Conservation (phyloP, 2,888 invertebrate genomes). For the Megaustenia siamemsis region DNA sequence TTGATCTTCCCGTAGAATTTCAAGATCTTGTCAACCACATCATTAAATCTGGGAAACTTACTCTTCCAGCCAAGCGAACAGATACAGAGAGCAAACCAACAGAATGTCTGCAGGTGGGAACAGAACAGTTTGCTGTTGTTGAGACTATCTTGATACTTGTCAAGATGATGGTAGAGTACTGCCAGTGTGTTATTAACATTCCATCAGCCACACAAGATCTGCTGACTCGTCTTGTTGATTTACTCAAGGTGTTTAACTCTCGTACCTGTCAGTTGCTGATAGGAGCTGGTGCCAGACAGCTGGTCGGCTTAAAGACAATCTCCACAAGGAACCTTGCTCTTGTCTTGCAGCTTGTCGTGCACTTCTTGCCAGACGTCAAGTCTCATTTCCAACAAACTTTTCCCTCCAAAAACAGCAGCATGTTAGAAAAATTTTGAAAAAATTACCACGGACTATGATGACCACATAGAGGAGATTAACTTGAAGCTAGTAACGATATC, state of each 20-base stretch:
- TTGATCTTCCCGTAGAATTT: slow-evolving; percentile 93
- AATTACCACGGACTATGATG: slow-evolving; percentile 82
- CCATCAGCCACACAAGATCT: slow-evolving; percentile 89
- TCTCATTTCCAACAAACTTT: slow-evolving; percentile 79
- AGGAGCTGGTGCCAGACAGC: slow-evolving; percentile 96
- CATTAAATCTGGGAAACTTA: slow-evolving; percentile 57
- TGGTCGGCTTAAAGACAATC: slow-evolving; percentile 86
- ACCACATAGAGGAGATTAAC: slow-evolving; percentile 95
- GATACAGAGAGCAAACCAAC: slow-evolving; percentile 75
- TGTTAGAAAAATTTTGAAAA: slow-evolving; percentile 81
- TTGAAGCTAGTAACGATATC: slow-evolving; percentile 94
- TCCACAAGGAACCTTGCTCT: slow-evolving; percentile 91
- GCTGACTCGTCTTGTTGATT: slow-evolving; percentile 91
- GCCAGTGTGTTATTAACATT: slow-evolving; percentile 88
- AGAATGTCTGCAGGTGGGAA: slow-evolving; percentile 78
- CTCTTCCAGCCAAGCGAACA: slow-evolving; percentile 71
- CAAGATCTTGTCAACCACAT: slow-evolving; percentile 88
- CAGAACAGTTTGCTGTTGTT: slow-evolving; percentile 81
- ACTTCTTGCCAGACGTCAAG: slow-evolving; percentile 83
- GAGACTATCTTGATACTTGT: slow-evolving; percentile 91
- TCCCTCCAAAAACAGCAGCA: slow-evolving; percentile 75
- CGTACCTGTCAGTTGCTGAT: slow-evolving; percentile 92
- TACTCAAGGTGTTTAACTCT: slow-evolving; percentile 85
- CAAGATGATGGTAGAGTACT: slow-evolving; percentile 95
- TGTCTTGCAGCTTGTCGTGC: slow-evolving; percentile 81